These are phyloP conservation scores for Alethe castanea DNA, from an alignment of 2,113 vertebrate genomes.

Conservation along the genomic window DNA sequence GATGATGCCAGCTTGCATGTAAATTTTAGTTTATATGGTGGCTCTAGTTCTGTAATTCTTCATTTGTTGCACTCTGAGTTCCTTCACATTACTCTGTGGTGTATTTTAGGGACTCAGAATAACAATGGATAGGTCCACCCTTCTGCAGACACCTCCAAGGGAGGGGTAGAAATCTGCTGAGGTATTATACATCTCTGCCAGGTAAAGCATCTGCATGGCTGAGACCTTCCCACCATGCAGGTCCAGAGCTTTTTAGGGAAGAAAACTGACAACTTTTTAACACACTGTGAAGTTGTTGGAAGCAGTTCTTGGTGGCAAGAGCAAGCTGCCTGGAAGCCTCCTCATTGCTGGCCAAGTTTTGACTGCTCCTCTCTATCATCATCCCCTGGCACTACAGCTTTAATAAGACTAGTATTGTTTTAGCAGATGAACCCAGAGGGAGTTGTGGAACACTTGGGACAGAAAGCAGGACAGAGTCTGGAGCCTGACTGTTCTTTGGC, in stretches of 20 bases:
- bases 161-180: background rate
- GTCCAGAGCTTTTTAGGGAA: background rate
- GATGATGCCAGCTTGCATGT: background rate
- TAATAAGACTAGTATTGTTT: background rate
- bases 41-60: background rate
- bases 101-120: background rate
- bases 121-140: background rate
- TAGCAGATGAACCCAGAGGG: background rate
- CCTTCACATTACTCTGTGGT: background rate
- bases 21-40: background rate
- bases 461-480: background rate
- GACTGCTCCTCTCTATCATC: background rate
- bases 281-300: background rate
- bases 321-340: background rate
- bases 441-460: background rate
- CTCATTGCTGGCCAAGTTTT: background rate
- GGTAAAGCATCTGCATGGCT: background rate
- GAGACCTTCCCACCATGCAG: background rate
- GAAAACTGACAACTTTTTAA: background rate
- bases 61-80: background rate
- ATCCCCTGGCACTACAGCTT: background rate
- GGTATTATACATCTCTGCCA: background rate
- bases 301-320: background rate
- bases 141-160: background rate
- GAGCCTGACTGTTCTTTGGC: background rate